A percentile compares a stretch with the other conserved stretches of the same genome.
phyloP scores from a whole-genome alignment of 2,113 vertebrate species.

The Choloepus hoffmanni region DNA sequence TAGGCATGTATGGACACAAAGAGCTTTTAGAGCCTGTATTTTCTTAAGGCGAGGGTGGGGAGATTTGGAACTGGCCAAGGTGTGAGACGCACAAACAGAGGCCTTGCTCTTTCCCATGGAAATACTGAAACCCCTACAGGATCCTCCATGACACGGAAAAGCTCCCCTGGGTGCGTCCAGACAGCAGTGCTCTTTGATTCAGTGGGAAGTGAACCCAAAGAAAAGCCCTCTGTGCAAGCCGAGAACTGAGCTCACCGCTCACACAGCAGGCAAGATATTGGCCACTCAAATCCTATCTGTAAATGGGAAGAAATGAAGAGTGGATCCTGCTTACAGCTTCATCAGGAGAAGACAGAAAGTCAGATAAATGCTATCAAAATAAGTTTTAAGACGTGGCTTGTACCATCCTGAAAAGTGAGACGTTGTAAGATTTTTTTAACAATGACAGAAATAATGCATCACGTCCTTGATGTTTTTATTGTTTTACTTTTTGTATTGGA shows the following conservation, averaged over 20 bases:
- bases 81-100: neutral
- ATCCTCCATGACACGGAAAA: neutral
- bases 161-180: neutral
- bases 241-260: neutral
- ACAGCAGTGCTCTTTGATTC: constrained; percentile 6
- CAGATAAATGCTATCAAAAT: neutral
- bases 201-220: neutral
- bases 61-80: neutral
- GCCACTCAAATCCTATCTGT: neutral
- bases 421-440: neutral
- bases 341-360: neutral
- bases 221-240: neutral
- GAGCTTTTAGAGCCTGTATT: constrained; percentile 53
- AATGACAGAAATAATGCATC: neutral
- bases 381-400: neutral
- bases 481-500: neutral
- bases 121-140: neutral
- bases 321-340: neutral
- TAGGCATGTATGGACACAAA: neutral
- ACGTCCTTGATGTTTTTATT: neutral
- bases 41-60: constrained; percentile 22
- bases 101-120: neutral
- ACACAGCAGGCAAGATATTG: neutral
- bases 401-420: neutral
- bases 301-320: neutral